Evolutionary conservation across 2,113 vertebrate species (phyloP).

Genomic region (Axis porcinus): DNA sequence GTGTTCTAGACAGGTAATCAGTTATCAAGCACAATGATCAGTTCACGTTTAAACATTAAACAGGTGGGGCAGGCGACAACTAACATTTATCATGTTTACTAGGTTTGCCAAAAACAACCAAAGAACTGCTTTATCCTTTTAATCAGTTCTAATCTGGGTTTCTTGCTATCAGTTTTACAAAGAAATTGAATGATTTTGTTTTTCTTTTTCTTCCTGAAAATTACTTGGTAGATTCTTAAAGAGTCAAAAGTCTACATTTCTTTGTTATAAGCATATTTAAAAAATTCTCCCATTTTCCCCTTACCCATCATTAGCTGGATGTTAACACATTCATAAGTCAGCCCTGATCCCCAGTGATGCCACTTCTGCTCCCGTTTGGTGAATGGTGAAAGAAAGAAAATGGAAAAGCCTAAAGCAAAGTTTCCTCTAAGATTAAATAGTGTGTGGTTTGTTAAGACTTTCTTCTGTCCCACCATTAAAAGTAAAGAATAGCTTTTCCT

Average conservation of each 20-base stretch:
- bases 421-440: conserved; percentile 13
- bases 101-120: conserved; percentile 20
- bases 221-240: not conserved
- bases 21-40: conserved; percentile 30
- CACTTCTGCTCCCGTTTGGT: not conserved
- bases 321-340: not conserved
- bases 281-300: not conserved
- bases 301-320: not conserved
- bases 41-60: conserved; percentile 43
- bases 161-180: not conserved
- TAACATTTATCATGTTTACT: conserved; percentile 52
- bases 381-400: not conserved
- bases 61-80: conserved; percentile 42
- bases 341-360: not conserved
- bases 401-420: not conserved
- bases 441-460: conserved; percentile 68
- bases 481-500: conserved; percentile 72
- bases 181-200: not conserved
- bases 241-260: not conserved
- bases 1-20: conserved; percentile 49
- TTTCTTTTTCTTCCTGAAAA: not conserved
- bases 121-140: conserved; percentile 32
- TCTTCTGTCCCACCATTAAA: conserved; percentile 39
- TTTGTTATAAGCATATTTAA: not conserved
- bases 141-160: conserved; percentile 3